Evolutionary conservation across 2,113 vertebrate genomes (phyloP).

Genomic region (Promerops cafer): DNA sequence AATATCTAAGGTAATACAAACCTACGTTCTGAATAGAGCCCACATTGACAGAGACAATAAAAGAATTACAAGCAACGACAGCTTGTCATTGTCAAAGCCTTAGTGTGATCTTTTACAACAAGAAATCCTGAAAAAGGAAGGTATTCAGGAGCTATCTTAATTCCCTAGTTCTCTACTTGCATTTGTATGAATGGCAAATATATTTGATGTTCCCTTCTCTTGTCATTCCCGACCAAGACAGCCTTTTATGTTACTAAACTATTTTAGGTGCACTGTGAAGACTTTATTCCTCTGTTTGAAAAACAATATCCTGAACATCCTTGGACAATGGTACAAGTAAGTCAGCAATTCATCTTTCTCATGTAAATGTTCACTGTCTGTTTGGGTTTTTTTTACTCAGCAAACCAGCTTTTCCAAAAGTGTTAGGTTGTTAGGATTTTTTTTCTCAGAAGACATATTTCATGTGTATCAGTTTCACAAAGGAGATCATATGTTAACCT

Average conservation of each 20-base stretch:
- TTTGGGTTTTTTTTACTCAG: background rate
- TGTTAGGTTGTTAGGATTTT: background rate
- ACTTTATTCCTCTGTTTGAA: conserved; percentile 91
- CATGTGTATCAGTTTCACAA: background rate
- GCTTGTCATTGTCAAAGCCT: background rate
- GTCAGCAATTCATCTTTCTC: background rate
- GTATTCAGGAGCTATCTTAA: background rate
- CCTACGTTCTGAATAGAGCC: background rate
- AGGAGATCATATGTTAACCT: background rate
- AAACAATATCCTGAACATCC: conserved; percentile 84
- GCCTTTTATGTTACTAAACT: background rate
- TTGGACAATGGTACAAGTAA: conserved; percentile 85
- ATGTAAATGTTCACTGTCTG: background rate
- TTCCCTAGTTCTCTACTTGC: background rate
- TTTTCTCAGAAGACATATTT: background rate
- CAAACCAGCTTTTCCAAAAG: background rate
- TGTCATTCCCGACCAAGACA: background rate
- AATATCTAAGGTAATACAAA: background rate
- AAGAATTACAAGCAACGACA: background rate
- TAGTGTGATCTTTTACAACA: background rate
- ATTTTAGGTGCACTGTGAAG: conserved; percentile 83
- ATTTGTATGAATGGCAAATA: background rate
- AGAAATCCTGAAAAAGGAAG: background rate
- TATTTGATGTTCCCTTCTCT: background rate
- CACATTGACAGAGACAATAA: background rate